Base-by-base conservation (phyloP, 2,888 invertebrate species). In the Drosophila setosimentum region DNA sequence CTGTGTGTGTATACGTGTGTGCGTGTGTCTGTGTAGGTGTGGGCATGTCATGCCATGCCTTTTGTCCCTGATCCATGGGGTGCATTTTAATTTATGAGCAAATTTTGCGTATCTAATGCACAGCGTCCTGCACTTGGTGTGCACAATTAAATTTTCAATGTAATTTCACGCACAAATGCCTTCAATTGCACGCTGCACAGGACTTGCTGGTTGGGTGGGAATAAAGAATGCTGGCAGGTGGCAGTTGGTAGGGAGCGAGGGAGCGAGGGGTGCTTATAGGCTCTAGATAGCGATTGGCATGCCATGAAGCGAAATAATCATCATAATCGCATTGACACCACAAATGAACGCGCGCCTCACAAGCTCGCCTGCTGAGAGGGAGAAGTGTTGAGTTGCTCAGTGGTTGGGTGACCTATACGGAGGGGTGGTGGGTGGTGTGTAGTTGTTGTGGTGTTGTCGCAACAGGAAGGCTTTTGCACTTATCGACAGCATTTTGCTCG, bases 131-230 rank as follows among this genome's bases (percentile, higher is more conserved):
- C 68, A 71, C 73, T 76, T 75, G 77, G 72, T 82, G 84, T 82
- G 85, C 87, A 74, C 85, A 79, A 85, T 85, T 87, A 85, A 87
- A 85, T 87, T 85, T 87, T 76, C 83, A 87, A 85, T 87, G 85
- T 87, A 85, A 85, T 85, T 85, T 85, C 86, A 85, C 81, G 85
- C 87, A 60, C 85, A 85, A 85, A 83, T 85, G 83, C 81, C 86
- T 83, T 68, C 76, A 84, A 87, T 75, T 78, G 84, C 78, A 73
- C 49, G 64, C 65, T 30, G 33, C 16, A 30, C 27, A n/a, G 42
- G 24, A 29, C 45, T 6, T 24, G 45, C 8, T 13, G 35, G 0
- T 16, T 16, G 33, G n/a, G 1, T 21, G 11, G 11, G 11, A 10
- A 29, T 16, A 13, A 27, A 1, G 21, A n/a, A n/a, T n/a, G n/a